Conservation (phyloP, 2,113 vertebrate genomes). For the Galemys pyrenaicus region DNA sequence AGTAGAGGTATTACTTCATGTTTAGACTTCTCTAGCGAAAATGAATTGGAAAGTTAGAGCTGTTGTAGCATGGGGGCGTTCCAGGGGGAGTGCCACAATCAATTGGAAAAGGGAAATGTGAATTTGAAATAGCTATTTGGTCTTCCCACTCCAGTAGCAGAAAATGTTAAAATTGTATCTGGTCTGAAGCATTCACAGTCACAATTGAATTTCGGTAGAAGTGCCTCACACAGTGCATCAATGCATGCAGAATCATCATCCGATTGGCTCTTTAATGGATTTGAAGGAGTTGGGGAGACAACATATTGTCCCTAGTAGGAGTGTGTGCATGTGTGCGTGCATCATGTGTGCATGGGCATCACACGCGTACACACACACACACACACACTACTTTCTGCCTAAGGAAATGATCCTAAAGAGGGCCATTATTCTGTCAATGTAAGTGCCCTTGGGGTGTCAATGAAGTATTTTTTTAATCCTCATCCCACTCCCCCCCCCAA, state of each 20-base stretch:
- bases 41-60: constrained; percentile 70
- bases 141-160: constrained; percentile 45
- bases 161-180: constrained; percentile 63
- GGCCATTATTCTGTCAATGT: constrained; percentile 76
- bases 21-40: constrained; percentile 58
- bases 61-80: constrained; percentile 34
- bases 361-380: not conserved
- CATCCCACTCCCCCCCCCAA: not conserved
- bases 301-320: constrained; percentile 39
- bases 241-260: constrained; percentile 44
- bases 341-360: accelerated
- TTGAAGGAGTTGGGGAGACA: constrained; percentile 35
- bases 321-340: not conserved
- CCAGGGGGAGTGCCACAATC: constrained; percentile 60
- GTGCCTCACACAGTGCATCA: constrained; percentile 22
- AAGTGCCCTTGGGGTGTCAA: constrained; percentile 81
- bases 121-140: constrained; percentile 65
- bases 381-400: not conserved
- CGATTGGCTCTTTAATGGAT: constrained; percentile 57
- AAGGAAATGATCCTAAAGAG: constrained; percentile 65
- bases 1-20: constrained; percentile 45
- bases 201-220: constrained; percentile 59
- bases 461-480: constrained; percentile 79
- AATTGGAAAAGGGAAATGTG: constrained; percentile 60
- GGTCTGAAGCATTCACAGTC: constrained; percentile 53